Conservation (phyloP, 1,140 invertebrate genomes). For the Drosophila azteca region DNA sequence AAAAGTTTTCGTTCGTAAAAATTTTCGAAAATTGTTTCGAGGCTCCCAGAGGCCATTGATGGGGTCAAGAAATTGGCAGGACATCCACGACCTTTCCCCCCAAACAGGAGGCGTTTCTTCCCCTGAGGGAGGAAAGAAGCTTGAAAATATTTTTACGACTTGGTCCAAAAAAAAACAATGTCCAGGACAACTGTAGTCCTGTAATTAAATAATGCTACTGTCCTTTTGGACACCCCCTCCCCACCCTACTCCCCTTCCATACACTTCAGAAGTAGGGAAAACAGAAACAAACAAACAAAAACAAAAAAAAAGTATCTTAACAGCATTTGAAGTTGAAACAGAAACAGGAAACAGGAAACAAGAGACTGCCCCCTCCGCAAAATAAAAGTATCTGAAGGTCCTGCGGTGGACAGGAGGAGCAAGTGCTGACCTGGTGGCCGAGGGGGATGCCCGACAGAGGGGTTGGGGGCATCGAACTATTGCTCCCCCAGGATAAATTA, state of each 20-base stretch:
- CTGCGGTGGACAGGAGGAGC: conserved; percentile 7
- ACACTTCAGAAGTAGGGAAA: conserved; percentile 17
- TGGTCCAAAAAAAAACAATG: conserved; percentile 2
- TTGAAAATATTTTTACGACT: conserved; percentile 68
- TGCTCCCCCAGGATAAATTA: conserved; percentile 80
- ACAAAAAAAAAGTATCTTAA: conserved; percentile 63
- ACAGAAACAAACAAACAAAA: conserved; percentile 37
- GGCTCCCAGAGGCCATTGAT: conserved; percentile 68
- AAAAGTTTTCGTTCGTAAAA: conserved; percentile 56
- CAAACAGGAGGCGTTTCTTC: neutral
- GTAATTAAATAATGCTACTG: conserved; percentile 53
- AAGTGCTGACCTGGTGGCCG: conserved; percentile 10
- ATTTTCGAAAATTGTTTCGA: conserved; percentile 60
- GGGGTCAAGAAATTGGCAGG: conserved; percentile 59
- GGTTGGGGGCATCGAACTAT: conserved; percentile 61
- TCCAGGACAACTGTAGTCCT: conserved; percentile 41
- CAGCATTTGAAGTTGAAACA: conserved; percentile 72
- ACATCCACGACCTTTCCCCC: neutral
- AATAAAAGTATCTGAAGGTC: conserved; percentile 17
- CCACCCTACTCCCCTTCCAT: neutral
- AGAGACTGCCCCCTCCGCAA: neutral
- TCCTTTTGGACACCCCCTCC: conserved; percentile 7
- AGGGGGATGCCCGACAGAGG: conserved; percentile 45
- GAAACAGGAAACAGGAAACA: conserved; percentile 9
- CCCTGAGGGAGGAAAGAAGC: conserved; percentile 18